Evolutionary conservation across 2,113 vertebrate genomes (phyloP), one percentile per base, ranked within the genome.

Genomic region (Petroica traversi): DNA sequence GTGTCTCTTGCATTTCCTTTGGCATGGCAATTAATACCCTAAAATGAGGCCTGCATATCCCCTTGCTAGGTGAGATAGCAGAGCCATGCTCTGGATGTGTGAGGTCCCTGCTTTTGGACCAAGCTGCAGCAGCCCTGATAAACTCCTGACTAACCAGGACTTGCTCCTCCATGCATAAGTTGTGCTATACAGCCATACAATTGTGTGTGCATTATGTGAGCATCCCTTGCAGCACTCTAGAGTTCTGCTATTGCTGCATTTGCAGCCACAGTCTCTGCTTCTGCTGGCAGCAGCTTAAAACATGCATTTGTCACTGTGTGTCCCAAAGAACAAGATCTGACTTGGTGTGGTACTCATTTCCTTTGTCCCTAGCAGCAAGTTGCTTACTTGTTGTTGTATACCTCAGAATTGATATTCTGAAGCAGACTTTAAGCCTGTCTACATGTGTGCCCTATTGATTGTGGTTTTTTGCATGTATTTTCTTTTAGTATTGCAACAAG

Each of bases 401-500:
- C 2, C 12, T 92, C 36, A 82, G 45, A 80, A 22, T 4, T 67
- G 22, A 12, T 85, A 7, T 20, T 55, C 41, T 85, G 33, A 75
- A 74, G 34, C 26, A 38, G 34, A 34, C 38, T 93, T 90, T 38
- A 55, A 58, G 73, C 46, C 10, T 59, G 9, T 68, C 14, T 69
- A 4, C 1, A 0, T 71, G 10, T 58, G 24, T 85, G 61, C 86
- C 38, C 28, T 62, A 38, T 49, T 81, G 31, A 77, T 51, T 87
- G 72, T 84, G 17, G 2, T 2, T 11, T 69, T 92, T 86, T 68
- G 14, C 68, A 73, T 43, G 28, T 92, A 69, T 94, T 83, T 92
- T 85, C 52, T 96, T 85, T 26, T 97, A 98, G 99, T 97, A 99
- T 99, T 93, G 99, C 99, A n/a, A 99, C 99, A 67, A 99, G 99